Conservation (phyloP, 2,888 invertebrate species). For the Aradus depressus region DNA sequence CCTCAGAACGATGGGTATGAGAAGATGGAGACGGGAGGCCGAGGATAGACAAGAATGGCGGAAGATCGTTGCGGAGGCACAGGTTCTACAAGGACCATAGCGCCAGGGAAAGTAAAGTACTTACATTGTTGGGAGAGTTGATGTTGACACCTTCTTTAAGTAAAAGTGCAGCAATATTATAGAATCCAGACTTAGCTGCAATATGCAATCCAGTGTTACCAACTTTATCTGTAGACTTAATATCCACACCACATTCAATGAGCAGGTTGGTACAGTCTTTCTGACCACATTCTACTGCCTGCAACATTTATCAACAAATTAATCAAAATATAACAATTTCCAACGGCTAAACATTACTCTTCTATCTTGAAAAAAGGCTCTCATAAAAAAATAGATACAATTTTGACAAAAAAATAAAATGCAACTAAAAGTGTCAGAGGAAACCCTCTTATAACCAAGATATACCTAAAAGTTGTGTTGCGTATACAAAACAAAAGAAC, state of each 20-base stretch:
- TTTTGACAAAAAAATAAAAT: neutral
- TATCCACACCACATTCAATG: slow-evolving; percentile 32
- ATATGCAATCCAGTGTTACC: slow-evolving; percentile 34
- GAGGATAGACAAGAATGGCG: no score
- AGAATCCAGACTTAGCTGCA: slow-evolving; percentile 32
- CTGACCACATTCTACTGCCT: slow-evolving; percentile 34
- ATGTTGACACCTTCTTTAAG: slow-evolving; percentile 34
- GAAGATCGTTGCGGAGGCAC: no score
- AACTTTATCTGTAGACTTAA: slow-evolving; percentile 30
- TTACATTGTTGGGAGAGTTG: slow-evolving; percentile 33
- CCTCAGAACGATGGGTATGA: no score
- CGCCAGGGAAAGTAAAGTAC: slow-evolving; percentile 19
- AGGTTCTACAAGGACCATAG: no score
- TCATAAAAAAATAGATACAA: neutral
- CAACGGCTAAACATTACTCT: neutral
- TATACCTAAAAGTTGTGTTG: no score
- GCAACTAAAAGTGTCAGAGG: neutral
- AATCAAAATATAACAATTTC: neutral
- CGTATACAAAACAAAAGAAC: no score
- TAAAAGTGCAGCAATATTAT: slow-evolving; percentile 33
- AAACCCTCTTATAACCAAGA: no score
- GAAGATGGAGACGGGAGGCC: no score
- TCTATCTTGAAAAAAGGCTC: neutral
- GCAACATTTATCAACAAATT: slow-evolving; percentile 17
- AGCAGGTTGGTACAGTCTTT: slow-evolving; percentile 33